Conservation (phyloP, 2,113 vertebrate genomes). For the Alethe diademata region DNA sequence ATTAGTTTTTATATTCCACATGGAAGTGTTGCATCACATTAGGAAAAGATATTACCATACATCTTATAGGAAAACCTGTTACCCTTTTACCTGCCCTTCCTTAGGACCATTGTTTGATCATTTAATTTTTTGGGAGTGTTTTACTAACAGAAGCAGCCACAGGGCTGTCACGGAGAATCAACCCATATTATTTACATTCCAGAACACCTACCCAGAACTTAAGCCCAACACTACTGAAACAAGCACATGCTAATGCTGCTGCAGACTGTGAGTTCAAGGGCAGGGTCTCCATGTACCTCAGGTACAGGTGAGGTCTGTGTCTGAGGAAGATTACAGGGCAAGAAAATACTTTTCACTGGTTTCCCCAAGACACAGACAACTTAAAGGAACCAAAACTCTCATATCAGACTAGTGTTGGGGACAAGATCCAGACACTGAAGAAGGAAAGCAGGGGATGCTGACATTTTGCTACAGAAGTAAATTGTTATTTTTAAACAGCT, state of each 20-base stretch:
- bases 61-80: not conserved
- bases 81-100: not conserved
- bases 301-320: not conserved
- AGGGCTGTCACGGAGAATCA: not conserved
- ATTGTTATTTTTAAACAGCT: not conserved
- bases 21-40: not conserved
- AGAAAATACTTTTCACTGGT: not conserved
- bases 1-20: not conserved
- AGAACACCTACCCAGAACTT: not conserved
- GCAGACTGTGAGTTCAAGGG: not conserved
- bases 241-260: not conserved
- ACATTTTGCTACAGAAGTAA: not conserved
- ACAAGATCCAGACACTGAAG: not conserved
- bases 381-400: not conserved
- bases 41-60: not conserved
- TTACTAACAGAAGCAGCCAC: not conserved
- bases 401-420: not conserved
- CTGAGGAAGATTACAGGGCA: not conserved
- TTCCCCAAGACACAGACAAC: not conserved
- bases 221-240: not conserved
- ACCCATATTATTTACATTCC: not conserved
- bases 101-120: not conserved
- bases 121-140: rapidly evolving
- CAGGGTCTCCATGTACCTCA: not conserved
- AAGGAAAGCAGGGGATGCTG: not conserved